Evolutionary conservation across 2,797 vertebrate genomes (phyloP).

Genomic region (Glyptemys insculpta): DNA sequence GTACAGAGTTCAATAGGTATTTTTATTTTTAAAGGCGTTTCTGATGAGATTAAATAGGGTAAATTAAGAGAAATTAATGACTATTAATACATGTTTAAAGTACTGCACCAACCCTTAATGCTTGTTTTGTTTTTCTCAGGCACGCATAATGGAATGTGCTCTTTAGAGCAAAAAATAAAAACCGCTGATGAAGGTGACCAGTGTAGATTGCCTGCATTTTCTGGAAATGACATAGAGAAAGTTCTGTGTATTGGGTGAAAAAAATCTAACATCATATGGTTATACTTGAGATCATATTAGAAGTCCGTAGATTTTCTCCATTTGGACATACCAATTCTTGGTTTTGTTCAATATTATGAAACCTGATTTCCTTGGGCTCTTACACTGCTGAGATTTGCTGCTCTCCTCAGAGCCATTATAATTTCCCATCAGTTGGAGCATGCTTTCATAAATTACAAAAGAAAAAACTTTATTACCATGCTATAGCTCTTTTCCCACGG

Average conservation of each 20-base stretch:
- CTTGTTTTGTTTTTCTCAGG: slow-evolving; percentile 6
- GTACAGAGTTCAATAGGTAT: neutral
- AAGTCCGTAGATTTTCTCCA: slow-evolving; percentile 50
- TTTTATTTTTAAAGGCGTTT: slow-evolving; percentile 59
- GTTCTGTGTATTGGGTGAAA: slow-evolving; percentile 47
- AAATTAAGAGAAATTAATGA: slow-evolving; percentile 23
- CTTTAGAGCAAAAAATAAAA: slow-evolving; percentile 53
- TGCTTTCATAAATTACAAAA: neutral
- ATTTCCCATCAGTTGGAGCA: slow-evolving; percentile 17
- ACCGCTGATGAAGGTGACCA: slow-evolving; percentile 22
- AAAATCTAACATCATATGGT: slow-evolving; percentile 13
- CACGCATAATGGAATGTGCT: neutral
- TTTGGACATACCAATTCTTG: neutral
- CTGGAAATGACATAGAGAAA: slow-evolving; percentile 61
- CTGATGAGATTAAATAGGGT: slow-evolving; percentile 9
- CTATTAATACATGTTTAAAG: slow-evolving; percentile 58
- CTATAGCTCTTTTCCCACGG: neutral
- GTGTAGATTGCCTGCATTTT: slow-evolving; percentile 55
- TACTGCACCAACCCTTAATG: slow-evolving; percentile 46
- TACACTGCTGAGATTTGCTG: neutral
- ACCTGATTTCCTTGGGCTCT: slow-evolving; percentile 29
- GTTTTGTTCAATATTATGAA: neutral
- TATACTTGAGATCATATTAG: slow-evolving; percentile 39
- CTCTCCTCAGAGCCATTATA: neutral
- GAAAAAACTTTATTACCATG: neutral